These are phyloP conservation scores for Cordilura impudica DNA, from an alignment of 2,888 invertebrate genomes.

Conservation along the genomic window DNA sequence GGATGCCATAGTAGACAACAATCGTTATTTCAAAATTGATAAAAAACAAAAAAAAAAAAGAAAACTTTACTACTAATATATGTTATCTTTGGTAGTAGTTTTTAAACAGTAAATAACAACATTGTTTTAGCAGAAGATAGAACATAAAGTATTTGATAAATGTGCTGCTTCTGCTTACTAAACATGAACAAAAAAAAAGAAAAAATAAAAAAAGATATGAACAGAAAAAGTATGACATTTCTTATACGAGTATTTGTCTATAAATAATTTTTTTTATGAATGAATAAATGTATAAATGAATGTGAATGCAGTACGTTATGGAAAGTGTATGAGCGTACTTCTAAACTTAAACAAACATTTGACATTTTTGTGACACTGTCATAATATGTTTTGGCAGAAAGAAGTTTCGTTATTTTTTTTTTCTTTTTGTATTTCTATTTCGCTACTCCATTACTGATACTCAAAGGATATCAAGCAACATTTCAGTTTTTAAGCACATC, in stretches of 20 bases:
- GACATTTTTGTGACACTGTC: constrained; percentile 60
- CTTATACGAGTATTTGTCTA: constrained; percentile 46
- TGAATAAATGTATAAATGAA: not conserved
- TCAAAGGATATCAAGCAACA: constrained; percentile 22
- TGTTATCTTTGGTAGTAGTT: constrained; percentile 39
- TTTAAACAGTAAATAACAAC: constrained; percentile 31
- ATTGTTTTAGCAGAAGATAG: constrained; percentile 17
- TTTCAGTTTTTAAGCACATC: constrained; percentile 8
- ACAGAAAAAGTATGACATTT: constrained; percentile 13
- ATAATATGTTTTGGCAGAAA: constrained; percentile 59
- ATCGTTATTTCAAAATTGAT: not conserved
- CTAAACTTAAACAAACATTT: constrained; percentile 45
- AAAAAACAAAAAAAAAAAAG: not conserved
- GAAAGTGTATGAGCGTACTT: not conserved
- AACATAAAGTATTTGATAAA: constrained; percentile 27
- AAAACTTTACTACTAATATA: constrained; percentile 15
- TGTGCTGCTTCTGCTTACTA: constrained; percentile 9
- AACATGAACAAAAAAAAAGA: not conserved
- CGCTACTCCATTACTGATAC: not conserved
- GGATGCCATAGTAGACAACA: constrained; percentile 9
- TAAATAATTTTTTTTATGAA: constrained; percentile 18
- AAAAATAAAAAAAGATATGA: not conserved
- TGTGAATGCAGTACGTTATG: too few species aligned
- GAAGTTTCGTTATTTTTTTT: constrained; percentile 23
- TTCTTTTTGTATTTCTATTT: constrained; percentile 11